Evolutionary conservation across 2,113 vertebrate species (phyloP).

Genomic region (Taxidea taxus): DNA sequence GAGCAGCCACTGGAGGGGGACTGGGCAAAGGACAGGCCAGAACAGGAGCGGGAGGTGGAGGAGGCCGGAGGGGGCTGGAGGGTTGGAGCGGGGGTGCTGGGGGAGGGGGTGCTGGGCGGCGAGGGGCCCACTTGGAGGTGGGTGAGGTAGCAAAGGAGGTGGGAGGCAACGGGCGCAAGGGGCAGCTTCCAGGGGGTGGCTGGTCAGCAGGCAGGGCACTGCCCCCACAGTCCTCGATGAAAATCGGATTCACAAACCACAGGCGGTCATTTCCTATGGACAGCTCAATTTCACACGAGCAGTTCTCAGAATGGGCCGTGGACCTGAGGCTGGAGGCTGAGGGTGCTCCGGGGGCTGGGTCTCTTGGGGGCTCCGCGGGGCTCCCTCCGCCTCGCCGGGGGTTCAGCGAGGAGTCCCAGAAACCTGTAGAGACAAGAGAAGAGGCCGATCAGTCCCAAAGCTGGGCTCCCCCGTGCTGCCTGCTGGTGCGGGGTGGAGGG

Average conservation of each 20-base stretch:
- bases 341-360: conserved; percentile 33
- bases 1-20: background rate
- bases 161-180: background rate
- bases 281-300: conserved; percentile 87
- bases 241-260: conserved; percentile 93
- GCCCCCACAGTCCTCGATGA: conserved; percentile 87
- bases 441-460: background rate
- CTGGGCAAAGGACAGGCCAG: background rate
- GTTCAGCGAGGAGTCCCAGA: conserved; percentile 92
- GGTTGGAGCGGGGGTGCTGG: conserved; percentile 62
- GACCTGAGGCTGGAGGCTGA: conserved; percentile 59
- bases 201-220: conserved; percentile 41
- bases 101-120: conserved; percentile 84
- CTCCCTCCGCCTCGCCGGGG: conserved; percentile 43
- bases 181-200: conserved; percentile 74
- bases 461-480: background rate
- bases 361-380: conserved; percentile 49
- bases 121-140: conserved; percentile 84
- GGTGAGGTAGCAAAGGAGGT: conserved; percentile 54
- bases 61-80: background rate
- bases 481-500: background rate
- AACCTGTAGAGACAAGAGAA: conserved; percentile 82
- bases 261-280: conserved; percentile 83
- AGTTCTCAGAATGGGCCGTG: conserved; percentile 62
- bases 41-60: background rate